Percentiles rank a stretch among this genome's conserved stretches.
Conservation (phyloP, 2,888 invertebrate species). For the Acrocyrtus sp. region DNA sequence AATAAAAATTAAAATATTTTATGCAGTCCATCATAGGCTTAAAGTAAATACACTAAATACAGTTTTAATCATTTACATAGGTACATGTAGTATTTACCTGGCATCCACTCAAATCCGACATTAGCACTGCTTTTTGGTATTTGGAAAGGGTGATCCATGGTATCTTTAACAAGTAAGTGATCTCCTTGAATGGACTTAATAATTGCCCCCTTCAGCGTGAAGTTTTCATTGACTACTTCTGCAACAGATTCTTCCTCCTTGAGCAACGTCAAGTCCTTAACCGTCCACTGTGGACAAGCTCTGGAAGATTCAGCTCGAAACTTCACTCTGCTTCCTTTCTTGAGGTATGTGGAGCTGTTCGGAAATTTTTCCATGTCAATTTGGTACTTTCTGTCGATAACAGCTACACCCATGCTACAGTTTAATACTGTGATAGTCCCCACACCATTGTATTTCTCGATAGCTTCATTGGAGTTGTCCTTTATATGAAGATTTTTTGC, state of each 20-base stretch:
- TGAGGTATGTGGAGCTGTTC: constrained; percentile 2
- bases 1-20: neutral
- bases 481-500: no score
- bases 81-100: neutral
- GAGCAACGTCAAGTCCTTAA: constrained; percentile 22
- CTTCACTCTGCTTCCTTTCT: constrained; percentile 40
- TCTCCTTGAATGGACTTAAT: no score
- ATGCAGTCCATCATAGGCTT: no score
- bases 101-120: neutral
- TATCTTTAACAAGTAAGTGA: no score
- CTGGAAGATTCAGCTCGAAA: constrained; percentile 43
- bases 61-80: no score
- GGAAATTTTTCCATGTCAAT: constrained; percentile 47
- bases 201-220: no score
- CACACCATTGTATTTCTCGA: no score
- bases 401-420: constrained; percentile 28
- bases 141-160: no score
- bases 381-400: constrained; percentile 54
- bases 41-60: no score
- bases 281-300: constrained; percentile 34
- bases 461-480: no score
- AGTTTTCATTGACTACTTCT: constrained; percentile 33
- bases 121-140: neutral
- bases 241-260: constrained; percentile 15
- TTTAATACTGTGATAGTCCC: constrained; percentile 56